Percentiles rank a stretch among this genome's conserved stretches.
Conservation (phyloP, 2,797 vertebrate genomes). For the Gymnothorax javanicus region DNA sequence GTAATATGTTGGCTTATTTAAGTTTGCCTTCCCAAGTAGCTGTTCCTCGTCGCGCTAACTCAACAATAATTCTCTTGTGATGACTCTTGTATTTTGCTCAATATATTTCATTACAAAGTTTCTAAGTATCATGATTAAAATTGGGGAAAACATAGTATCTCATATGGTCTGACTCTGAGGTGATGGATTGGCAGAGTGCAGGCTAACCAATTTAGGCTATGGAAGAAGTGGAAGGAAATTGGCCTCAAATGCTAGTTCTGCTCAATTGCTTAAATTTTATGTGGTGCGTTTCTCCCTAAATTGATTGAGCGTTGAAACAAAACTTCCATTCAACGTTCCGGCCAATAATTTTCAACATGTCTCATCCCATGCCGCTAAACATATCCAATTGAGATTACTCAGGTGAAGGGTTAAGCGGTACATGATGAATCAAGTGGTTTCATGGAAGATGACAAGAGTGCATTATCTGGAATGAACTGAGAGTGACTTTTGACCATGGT, state of each 20-base stretch:
- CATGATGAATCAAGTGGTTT: constrained; percentile 40
- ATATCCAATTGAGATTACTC: constrained; percentile 32
- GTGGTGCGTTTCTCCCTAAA: constrained; percentile 26
- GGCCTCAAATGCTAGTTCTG: neutral
- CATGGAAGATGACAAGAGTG: constrained; percentile 40
- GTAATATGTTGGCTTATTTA: too few relatives aligned
- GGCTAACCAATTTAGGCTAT: neutral
- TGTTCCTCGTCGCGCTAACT: too few relatives aligned
- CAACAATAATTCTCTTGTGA: too few relatives aligned
- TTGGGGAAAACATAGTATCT: neutral
- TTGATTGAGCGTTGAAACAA: constrained; percentile 20
- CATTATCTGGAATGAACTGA: constrained; percentile 45
- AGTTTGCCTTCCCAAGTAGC: too few relatives aligned
- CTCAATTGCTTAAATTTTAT: neutral
- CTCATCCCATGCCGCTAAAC: constrained; percentile 3
- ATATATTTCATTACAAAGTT: neutral
- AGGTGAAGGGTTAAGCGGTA: constrained; percentile 30
- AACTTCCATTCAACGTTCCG: neutral
- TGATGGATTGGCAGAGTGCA: neutral
- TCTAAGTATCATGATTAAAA: neutral
- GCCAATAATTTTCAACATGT: constrained; percentile 19
- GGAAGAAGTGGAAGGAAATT: neutral
- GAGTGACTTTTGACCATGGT: constrained; percentile 16
- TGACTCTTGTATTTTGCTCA: too few relatives aligned
- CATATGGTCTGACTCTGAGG: neutral